A percentile compares a stretch with the other conserved stretches of the same genome.
phyloP scores from a whole-genome alignment of 1,140 invertebrate genomes.

The Aphaenogaster floridana region DNA sequence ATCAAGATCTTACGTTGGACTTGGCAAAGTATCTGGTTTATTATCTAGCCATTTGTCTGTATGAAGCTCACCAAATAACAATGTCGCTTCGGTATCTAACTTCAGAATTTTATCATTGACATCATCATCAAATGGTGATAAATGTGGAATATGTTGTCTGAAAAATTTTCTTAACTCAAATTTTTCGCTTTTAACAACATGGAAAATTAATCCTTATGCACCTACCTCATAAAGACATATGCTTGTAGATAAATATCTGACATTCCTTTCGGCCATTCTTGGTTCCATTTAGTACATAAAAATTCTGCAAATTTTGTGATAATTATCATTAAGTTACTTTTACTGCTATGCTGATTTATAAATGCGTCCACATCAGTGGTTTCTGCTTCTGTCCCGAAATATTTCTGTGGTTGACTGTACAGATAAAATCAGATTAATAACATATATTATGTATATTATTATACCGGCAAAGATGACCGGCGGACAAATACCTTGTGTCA shows the following conservation, averaged over 20 bases:
- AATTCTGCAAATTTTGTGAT: slow-evolving; percentile 88
- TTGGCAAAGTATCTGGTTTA: slow-evolving; percentile 86
- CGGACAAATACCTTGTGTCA: slow-evolving; percentile 61
- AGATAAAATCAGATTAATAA: slow-evolving; percentile 10
- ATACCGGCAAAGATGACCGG: neutral
- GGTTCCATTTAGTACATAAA: slow-evolving; percentile 88
- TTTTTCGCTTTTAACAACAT: neutral
- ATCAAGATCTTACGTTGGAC: slow-evolving; percentile 72
- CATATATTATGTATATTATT: neutral
- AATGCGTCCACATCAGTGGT: slow-evolving; percentile 89
- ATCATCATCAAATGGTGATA: slow-evolving; percentile 86
- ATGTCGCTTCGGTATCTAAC: slow-evolving; percentile 88
- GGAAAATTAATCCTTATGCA: neutral
- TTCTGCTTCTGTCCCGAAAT: slow-evolving; percentile 90
- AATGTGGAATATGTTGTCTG: slow-evolving; percentile 84
- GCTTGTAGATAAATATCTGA: slow-evolving; percentile 88
- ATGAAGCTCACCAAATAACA: slow-evolving; percentile 89
- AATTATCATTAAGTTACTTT: slow-evolving; percentile 89
- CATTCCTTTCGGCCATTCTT: slow-evolving; percentile 89
- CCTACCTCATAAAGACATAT: slow-evolving; percentile 87
- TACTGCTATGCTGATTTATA: slow-evolving; percentile 87
- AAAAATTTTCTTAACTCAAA: neutral
- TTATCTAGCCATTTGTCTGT: slow-evolving; percentile 88
- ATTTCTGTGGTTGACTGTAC: slow-evolving; percentile 81
- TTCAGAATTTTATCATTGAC: slow-evolving; percentile 86